phyloP scores from a whole-genome alignment of 2,797 vertebrate species.

The Trichosurus vulpecula region DNA sequence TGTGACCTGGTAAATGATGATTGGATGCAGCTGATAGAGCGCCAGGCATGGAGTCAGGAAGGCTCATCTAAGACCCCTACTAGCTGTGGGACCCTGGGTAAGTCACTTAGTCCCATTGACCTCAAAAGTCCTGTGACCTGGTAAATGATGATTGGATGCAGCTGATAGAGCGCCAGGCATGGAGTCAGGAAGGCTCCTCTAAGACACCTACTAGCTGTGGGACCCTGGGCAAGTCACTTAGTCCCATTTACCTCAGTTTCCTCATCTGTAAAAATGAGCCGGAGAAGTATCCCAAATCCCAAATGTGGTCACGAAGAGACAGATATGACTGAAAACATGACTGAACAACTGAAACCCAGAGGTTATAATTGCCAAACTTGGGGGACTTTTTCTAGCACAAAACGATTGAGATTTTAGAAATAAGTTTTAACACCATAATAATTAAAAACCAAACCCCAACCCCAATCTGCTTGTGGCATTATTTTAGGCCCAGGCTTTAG shows the following conservation, averaged over 20 bases:
- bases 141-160: not conserved
- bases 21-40: not conserved
- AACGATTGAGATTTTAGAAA: not conserved
- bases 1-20: not conserved
- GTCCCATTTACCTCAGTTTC: not conserved
- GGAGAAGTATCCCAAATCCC: not conserved
- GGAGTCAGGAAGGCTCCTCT: too few species aligned
- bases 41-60: too few species aligned
- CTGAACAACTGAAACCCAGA: not conserved
- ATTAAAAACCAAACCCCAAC: conserved; percentile 4
- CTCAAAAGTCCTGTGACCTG: not conserved
- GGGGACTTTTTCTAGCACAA: conserved; percentile 23
- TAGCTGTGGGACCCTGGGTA: not conserved
- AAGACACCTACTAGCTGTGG: too few species aligned
- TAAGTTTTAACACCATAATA: conserved; percentile 14
- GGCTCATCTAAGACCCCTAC: too few species aligned
- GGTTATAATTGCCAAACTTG: not conserved
- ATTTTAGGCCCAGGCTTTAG: conserved; percentile 44
- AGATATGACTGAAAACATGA: not conserved
- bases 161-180: not conserved
- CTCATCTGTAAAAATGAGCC: not conserved
- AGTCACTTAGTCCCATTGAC: not conserved
- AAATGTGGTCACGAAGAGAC: not conserved
- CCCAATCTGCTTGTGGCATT: not conserved
- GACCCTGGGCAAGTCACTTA: not conserved